Evolutionary conservation across 1,140 invertebrate species (phyloP).

Genomic region (Pachyrhynchus sulphureomaculatus): DNA sequence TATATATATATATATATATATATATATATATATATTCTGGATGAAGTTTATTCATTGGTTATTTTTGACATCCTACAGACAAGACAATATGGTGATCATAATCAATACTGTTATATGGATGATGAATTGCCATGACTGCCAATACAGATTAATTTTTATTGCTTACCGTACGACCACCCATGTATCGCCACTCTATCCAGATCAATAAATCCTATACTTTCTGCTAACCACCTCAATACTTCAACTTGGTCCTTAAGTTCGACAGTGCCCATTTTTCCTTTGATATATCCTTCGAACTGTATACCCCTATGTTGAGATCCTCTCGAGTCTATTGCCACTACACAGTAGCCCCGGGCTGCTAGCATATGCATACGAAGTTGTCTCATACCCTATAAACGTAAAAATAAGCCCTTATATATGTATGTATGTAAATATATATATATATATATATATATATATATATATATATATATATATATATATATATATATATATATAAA

Average conservation of each 20-base stretch:
- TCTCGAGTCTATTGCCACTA: conserved; percentile 92
- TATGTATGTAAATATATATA: too few species aligned
- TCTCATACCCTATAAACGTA: conserved; percentile 70
- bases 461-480: too few species aligned
- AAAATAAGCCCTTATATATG: too few species aligned
- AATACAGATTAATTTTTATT: too few species aligned
- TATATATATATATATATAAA: too few species aligned
- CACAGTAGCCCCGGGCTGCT: conserved; percentile 94
- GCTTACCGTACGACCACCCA: conserved; percentile 95
- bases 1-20: neutral
- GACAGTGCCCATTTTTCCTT: conserved; percentile 88
- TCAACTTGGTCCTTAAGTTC: conserved; percentile 97
- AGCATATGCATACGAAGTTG: conserved; percentile 93
- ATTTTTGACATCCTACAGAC: too few species aligned
- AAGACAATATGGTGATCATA: too few species aligned
- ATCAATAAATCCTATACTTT: conserved; percentile 86
- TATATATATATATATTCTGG: neutral
- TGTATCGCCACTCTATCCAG: conserved; percentile 90
- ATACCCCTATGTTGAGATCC: conserved; percentile 92
- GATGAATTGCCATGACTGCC: too few species aligned
- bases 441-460: too few species aligned
- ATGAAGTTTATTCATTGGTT: neutral
- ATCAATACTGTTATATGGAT: too few species aligned
- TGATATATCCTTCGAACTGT: conserved; percentile 87
- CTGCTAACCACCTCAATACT: conserved; percentile 84